phyloP scores from a whole-genome alignment of 2,888 invertebrate species.

The Eubasilissa splendida region DNA sequence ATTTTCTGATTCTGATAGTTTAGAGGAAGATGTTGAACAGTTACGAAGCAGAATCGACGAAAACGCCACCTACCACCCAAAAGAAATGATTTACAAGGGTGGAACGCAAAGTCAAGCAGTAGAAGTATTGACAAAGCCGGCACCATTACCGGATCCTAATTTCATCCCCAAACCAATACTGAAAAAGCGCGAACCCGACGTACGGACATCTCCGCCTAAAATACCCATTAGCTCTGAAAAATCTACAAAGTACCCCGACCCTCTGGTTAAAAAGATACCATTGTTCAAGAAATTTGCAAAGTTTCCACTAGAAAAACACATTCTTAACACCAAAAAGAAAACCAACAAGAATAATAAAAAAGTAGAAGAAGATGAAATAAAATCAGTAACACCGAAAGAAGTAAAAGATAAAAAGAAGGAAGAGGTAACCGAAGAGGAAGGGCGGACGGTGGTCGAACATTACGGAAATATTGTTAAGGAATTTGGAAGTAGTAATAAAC shows the following conservation, averaged over 20 bases:
- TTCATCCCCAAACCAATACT: slow-evolving; percentile 86
- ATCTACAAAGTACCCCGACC: slow-evolving; percentile 58
- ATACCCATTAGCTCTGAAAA: slow-evolving; percentile 49
- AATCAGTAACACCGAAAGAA: slow-evolving; percentile 65
- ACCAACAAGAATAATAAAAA: slow-evolving; percentile 61
- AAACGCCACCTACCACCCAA: slow-evolving; percentile 80
- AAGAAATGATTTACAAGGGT: slow-evolving; percentile 66
- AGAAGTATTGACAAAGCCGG: slow-evolving; percentile 74
- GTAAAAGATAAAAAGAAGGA: slow-evolving; percentile 63
- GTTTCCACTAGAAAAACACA: slow-evolving; percentile 55
- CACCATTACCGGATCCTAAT: slow-evolving; percentile 79
- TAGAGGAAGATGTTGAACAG: slow-evolving; percentile 64
- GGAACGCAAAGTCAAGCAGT: slow-evolving; percentile 70
- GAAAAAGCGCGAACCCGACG: slow-evolving; percentile 73
- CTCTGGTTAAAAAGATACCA: slow-evolving; percentile 53
- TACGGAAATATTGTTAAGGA: slow-evolving; percentile 86
- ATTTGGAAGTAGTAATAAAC: slow-evolving; percentile 73
- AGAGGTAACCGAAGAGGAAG: slow-evolving; percentile 70
- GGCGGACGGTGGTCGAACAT: slow-evolving; percentile 82
- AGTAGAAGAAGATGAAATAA: slow-evolving; percentile 65
- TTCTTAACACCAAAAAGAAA: slow-evolving; percentile 56
- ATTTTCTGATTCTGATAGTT: slow-evolving; percentile 67
- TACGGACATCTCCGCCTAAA: slow-evolving; percentile 58
- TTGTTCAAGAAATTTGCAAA: slow-evolving; percentile 56
- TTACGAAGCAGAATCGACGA: slow-evolving; percentile 66